Percentiles rank a stretch among this genome's conserved stretches.
Evolutionary conservation across 2,888 invertebrate genomes (phyloP).

Genomic region (Drosophila birchii): DNA sequence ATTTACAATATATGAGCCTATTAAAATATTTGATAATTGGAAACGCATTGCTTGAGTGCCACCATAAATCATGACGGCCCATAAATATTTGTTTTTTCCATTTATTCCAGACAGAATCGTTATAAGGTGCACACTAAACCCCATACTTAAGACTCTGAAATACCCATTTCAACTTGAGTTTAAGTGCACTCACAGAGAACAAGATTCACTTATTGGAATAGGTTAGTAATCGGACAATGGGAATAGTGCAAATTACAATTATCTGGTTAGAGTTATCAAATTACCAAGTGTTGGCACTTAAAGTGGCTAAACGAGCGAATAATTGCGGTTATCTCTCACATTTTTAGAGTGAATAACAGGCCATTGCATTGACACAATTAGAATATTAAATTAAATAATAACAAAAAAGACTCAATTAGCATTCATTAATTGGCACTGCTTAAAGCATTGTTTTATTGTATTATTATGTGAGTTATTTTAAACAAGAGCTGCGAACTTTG

Average conservation of each 20-base stretch:
- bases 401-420: conserved; percentile 14
- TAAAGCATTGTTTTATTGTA: conserved; percentile 4
- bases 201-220: conserved; percentile 30
- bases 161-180: conserved; percentile 11
- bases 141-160: conserved; percentile 15
- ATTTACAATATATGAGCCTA: conserved; percentile 43
- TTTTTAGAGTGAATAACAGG: conserved; percentile 7
- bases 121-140: conserved; percentile 4
- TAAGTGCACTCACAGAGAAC: conserved; percentile 7
- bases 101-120: conserved; percentile 26
- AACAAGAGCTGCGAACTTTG: conserved; percentile 5
- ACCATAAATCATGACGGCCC: conserved; percentile 45
- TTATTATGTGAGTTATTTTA: conserved; percentile 3
- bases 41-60: conserved; percentile 47
- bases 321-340: conserved; percentile 24
- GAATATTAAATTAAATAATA: background rate
- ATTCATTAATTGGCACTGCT: conserved; percentile 9
- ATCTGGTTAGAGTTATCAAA: background rate
- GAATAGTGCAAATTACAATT: conserved; percentile 12
- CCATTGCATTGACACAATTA: conserved; percentile 14
- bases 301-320: conserved; percentile 18
- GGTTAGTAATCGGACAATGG: conserved; percentile 30
- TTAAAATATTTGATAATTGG: conserved; percentile 54
- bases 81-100: conserved; percentile 24
- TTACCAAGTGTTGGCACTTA: conserved; percentile 8